Percentiles rank a stretch among this genome's conserved stretches.
These are phyloP conservation scores for Ectemnius lituratus DNA, from an alignment of 2,888 invertebrate species.

Conservation along the genomic window DNA sequence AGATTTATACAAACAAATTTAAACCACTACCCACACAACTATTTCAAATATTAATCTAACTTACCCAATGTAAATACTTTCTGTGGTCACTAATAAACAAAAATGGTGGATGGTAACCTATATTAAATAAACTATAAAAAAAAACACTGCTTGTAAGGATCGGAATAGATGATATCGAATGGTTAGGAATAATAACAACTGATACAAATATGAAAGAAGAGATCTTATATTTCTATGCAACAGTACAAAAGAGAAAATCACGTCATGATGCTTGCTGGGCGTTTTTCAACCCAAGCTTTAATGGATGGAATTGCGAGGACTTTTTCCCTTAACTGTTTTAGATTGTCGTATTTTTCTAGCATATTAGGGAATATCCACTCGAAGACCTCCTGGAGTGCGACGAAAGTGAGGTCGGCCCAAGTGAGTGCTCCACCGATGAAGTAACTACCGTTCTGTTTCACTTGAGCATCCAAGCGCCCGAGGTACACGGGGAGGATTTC, in stretches of 20 bases:
- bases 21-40: no score
- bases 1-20: no score
- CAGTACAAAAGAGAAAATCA: slow-evolving; percentile 32
- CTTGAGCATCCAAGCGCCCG: slow-evolving; percentile 65
- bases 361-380: no score
- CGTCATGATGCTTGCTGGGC: slow-evolving; percentile 52
- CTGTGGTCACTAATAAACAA: no score
- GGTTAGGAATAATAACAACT: no score
- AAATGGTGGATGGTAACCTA: no score
- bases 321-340: slow-evolving; percentile 64
- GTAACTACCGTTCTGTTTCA: slow-evolving; percentile 65
- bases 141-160: no score
- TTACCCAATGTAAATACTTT: no score
- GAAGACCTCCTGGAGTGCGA: slow-evolving; percentile 59
- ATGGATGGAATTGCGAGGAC: slow-evolving; percentile 62
- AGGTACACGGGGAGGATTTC: slow-evolving; percentile 66
- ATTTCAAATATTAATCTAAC: no score
- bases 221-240: slow-evolving; percentile 28
- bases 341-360: slow-evolving; percentile 45
- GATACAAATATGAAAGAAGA: not conserved
- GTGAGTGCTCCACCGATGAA: slow-evolving; percentile 69
- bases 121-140: not conserved
- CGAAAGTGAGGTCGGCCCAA: slow-evolving; percentile 72
- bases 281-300: slow-evolving; percentile 62
- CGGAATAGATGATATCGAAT: no score